Base-by-base conservation (phyloP, 1,140 invertebrate species). In the Ephestia elutella region DNA sequence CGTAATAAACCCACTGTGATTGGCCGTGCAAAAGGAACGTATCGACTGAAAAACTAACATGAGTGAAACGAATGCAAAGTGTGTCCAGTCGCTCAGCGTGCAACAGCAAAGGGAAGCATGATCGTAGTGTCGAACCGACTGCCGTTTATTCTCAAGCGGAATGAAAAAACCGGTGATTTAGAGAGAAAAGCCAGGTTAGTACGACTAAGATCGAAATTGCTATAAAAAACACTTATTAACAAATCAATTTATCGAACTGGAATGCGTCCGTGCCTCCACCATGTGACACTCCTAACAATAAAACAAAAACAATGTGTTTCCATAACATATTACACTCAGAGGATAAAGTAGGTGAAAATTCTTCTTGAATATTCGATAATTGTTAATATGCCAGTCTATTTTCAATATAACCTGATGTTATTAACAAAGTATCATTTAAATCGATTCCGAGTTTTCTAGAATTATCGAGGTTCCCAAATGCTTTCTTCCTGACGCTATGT, bases 71-170 rank as follows among this genome's bases (percentile, higher is more conserved):
- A 64, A 71, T 64, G 72, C 62, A 70, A 44, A 44, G 38, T 44
- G 80, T 79, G 81, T 68, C n/a, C 78, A 83, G 82, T 85, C 86
- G 86, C 55, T 66, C 77, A 8, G 56, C 74, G 77, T 88, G 86
- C 77, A 88, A 87, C 67, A 88, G 87, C 75, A 91, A n/a, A 91
- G 80, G 92, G 92, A 70, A 94, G 92, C 71, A 93, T 97, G 91
- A 96, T 97, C 73, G 95, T 97, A 60, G 95, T 97, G 53, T 96
- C 95, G 65, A 97, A 97, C 90, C 90, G 96, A 69, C 89, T 97
- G 73, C 96, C 96, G 7, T 97, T 97, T 87, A 94, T 96, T 63
- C 88, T 97, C 30, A 93, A 93, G 74, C 91, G 93, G 73, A 93
- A 95, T 87, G 89, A 93, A 48, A 87, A 90, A 65, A 93, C 92